These are phyloP conservation scores for Nasonia vitripennis DNA, from an alignment of 1,140 invertebrate species.

Conservation along the genomic window DNA sequence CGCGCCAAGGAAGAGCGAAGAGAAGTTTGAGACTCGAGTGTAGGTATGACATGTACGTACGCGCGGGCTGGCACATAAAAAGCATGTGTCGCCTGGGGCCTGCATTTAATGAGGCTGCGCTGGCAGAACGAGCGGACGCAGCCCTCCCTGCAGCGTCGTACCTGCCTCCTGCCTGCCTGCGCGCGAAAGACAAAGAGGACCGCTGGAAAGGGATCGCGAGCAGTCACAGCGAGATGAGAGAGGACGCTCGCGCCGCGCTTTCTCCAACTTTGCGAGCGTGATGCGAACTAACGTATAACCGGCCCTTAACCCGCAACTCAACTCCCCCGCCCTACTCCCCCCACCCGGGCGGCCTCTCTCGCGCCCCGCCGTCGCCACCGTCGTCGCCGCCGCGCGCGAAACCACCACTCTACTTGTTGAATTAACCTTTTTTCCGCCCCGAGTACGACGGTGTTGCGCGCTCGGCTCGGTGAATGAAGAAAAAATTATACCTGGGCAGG, in stretches of 20 bases:
- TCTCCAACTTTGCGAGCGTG: background rate
- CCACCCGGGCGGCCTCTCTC: too few relatives aligned
- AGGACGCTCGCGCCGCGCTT: background rate
- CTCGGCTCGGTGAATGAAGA: too few relatives aligned
- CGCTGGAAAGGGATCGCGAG: background rate
- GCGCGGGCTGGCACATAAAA: conserved; percentile 40
- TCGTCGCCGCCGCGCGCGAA: background rate
- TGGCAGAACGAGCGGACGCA: background rate
- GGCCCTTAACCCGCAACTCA: too few relatives aligned
- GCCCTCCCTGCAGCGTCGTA: too few relatives aligned
- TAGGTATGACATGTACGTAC: background rate
- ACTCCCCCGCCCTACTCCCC: too few relatives aligned
- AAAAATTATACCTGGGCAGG: too few relatives aligned
- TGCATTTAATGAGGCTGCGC: conserved; percentile 58
- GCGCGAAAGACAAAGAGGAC: too few relatives aligned
- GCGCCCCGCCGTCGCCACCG: too few relatives aligned
- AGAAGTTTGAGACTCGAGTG: conserved; percentile 1
- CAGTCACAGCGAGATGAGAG: background rate
- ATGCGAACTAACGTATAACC: too few relatives aligned
- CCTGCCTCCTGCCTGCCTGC: too few relatives aligned
- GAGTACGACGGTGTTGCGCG: too few relatives aligned
- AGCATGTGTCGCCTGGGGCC: conserved; percentile 51
- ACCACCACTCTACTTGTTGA: background rate
- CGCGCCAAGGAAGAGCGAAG: background rate
- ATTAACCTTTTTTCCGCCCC: background rate